Evolutionary conservation across 1,140 invertebrate species (phyloP), one percentile per base, ranked within the genome.

Genomic region (Aphidius ervi): DNA sequence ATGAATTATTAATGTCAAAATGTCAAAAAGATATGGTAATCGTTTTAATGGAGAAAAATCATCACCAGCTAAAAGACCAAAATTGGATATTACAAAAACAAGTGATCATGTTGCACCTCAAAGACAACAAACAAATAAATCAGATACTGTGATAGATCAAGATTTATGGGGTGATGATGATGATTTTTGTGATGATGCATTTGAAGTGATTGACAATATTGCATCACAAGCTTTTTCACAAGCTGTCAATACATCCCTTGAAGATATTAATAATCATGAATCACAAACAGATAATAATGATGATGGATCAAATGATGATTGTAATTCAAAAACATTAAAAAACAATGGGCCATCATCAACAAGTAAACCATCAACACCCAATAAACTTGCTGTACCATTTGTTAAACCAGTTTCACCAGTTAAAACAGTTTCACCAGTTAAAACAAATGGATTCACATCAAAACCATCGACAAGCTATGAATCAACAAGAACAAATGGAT

Each of bases 131-230:
- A 8, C 39, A 23, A 55, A 43, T 40, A 40, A 53, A 16, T 1
- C 23, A 41, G 23, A 31, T 31, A 31, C 2, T 31, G 23, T 31
- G 2, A 39, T 7, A 31, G 16, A 43, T 8, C 39, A 56, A 9
- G 54, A 72, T 67, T 6, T 68, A 6, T 78, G 76, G 75, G 75
- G 72, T 5, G 74, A 75, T 46, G 73, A 77, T 60, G 74, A 75
- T 46, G 73, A 77, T 60, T 74, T 76, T 61, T 67, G 63, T 4
- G 73, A 76, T 6, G 69, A 69, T 6, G 74, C 72, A 31, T 68
- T 77, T 31, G 70, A 75, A 57, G 68, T 77, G 56, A 69, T 78
- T 52, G 76, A 78, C 58, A 63, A 71, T 37, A 68, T 77, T 20
- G 69, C 70, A 10, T 71, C 74, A 16, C 75, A 78, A 67, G 72